Percentiles rank a stretch among this genome's conserved stretches.
Evolutionary conservation across 2,797 vertebrate species (phyloP).

Genomic region (Sparidentex hasta): DNA sequence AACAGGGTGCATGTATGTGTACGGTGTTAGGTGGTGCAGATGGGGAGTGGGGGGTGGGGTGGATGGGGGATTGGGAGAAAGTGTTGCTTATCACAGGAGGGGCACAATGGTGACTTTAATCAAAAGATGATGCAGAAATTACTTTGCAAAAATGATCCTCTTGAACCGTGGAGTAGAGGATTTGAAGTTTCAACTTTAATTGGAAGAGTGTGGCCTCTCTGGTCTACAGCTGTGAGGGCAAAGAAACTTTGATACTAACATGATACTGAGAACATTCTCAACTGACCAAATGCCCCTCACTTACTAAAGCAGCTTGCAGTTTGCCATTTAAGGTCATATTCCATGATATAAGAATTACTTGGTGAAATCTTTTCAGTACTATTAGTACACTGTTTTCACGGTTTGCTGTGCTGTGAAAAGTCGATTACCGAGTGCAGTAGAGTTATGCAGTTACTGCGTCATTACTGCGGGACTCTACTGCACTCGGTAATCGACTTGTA

Average conservation of each 20-base stretch:
- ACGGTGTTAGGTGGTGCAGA: conserved; percentile 4
- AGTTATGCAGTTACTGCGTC: too few species aligned
- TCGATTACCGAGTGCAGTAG: too few species aligned
- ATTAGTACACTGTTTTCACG: not conserved
- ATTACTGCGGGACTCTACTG: too few species aligned
- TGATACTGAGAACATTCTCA: not conserved
- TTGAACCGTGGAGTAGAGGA: conserved; percentile 14
- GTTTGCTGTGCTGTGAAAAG: not conserved
- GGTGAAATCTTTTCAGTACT: not conserved
- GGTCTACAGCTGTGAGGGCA: not conserved
- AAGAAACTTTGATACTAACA: not conserved
- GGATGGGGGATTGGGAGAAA: conserved; percentile 23
- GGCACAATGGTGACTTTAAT: conserved; percentile 60
- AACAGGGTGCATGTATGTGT: conserved; percentile 25
- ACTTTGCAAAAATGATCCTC: conserved; percentile 27
- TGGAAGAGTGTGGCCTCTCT: conserved; percentile 9
- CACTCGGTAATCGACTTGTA: too few species aligned
- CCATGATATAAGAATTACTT: not conserved
- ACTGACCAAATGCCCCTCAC: not conserved
- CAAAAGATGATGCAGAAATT: conserved; percentile 48
- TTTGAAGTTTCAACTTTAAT: conserved; percentile 34
- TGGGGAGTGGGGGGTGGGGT: too few species aligned
- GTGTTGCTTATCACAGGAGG: conserved; percentile 67
- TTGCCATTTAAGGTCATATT: not conserved
- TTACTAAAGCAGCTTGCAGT: not conserved